These are phyloP conservation scores for Scaptomyza reducta DNA, from an alignment of 2,888 invertebrate species.

Conservation along the genomic window DNA sequence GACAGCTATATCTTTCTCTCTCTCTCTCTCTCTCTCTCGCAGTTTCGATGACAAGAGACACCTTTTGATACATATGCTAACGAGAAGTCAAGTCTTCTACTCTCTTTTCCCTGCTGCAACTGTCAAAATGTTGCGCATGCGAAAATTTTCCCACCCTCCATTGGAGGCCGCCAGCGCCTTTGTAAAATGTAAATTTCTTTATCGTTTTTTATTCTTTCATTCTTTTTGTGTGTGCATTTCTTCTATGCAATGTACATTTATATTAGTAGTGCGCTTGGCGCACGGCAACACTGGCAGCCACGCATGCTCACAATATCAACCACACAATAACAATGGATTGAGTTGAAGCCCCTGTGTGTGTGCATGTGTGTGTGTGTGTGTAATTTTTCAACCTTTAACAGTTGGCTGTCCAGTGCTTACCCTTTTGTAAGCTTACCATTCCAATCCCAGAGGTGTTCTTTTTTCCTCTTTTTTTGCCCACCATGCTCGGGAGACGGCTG, in stretches of 20 bases:
- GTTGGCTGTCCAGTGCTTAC: conserved; percentile 67
- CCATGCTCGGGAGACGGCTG: conserved; percentile 49
- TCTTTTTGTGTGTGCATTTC: conserved; percentile 1
- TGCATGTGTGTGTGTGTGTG: conserved; percentile 5
- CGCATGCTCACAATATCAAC: conserved; percentile 55
- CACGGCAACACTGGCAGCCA: conserved; percentile 45
- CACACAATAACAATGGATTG: conserved; percentile 41
- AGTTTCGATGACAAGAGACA: conserved; percentile 67
- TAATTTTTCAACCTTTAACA: conserved; percentile 62
- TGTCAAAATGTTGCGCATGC: conserved; percentile 73
- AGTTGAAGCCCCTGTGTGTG: conserved; percentile 8
- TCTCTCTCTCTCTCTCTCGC: neutral
- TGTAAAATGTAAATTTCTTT: conserved; percentile 66
- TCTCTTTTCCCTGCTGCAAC: conserved; percentile 34
- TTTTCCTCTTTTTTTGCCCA: conserved; percentile 36
- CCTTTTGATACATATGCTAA: conserved; percentile 75
- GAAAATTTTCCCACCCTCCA: conserved; percentile 77
- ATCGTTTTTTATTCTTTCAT: neutral
- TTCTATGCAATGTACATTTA: conserved; percentile 56
- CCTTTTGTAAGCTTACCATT: conserved; percentile 52
- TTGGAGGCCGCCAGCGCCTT: conserved; percentile 61
- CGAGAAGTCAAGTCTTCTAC: conserved; percentile 54
- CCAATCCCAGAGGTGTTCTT: conserved; percentile 5
- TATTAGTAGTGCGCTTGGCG: conserved; percentile 48
- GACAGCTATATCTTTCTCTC: conserved; percentile 1